Conservation (phyloP, 2,113 vertebrate species). For the Campylomormyrus tamandua region DNA sequence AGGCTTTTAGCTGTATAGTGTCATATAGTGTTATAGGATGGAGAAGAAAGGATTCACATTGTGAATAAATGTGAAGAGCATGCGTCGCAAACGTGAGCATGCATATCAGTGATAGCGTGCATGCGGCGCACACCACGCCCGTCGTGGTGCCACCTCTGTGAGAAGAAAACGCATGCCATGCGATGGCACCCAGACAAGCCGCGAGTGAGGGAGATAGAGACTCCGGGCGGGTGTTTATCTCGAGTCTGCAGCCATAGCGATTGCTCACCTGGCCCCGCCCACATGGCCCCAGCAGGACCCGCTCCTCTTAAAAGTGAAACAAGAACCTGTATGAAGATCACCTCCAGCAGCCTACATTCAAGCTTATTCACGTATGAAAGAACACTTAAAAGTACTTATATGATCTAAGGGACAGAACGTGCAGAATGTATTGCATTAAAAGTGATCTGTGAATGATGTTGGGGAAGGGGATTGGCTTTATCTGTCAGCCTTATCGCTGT, state of each 20-base stretch:
- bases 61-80: neutral
- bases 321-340: neutral
- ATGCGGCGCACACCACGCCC: neutral
- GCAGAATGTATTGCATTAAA: neutral
- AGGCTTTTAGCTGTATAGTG: neutral
- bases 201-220: neutral
- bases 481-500: neutral
- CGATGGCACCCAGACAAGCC: neutral
- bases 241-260: neutral
- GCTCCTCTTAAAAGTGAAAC: neutral
- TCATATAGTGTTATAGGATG: neutral
- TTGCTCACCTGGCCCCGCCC: neutral
- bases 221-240: neutral
- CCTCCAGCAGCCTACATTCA: neutral
- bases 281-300: neutral
- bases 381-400: neutral
- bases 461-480: neutral
- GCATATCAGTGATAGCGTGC: neutral
- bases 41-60: neutral
- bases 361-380: neutral
- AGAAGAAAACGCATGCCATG: neutral
- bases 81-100: neutral
- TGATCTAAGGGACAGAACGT: neutral
- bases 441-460: neutral
- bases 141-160: neutral